Evolutionary conservation across 2,113 vertebrate genomes (phyloP).

Genomic region (Henicopernis longicauda): DNA sequence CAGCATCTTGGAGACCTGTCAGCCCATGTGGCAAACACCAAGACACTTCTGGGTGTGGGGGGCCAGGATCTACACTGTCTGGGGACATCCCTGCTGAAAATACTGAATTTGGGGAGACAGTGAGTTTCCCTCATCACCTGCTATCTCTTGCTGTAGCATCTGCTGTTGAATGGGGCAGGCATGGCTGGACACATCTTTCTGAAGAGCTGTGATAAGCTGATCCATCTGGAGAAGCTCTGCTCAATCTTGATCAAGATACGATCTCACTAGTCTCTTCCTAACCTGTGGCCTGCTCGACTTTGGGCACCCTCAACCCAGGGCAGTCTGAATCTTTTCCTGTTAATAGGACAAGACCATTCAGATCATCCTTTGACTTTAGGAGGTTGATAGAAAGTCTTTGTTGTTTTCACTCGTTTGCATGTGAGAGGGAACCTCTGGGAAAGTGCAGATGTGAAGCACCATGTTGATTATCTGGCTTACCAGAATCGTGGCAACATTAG

Average conservation of each 20-base stretch:
- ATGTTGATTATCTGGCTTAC: not conserved
- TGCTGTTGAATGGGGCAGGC: not conserved
- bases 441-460: not conserved
- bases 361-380: not conserved
- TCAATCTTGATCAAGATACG: not conserved
- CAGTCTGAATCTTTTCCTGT: not conserved
- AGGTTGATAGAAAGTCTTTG: not conserved
- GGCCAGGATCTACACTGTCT: not conserved
- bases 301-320: not conserved
- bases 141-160: not conserved
- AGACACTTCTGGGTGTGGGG: not conserved
- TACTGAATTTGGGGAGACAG: not conserved
- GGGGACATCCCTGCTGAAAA: not conserved
- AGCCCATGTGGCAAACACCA: not conserved
- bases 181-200: not conserved
- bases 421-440: not conserved
- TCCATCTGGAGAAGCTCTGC: not conserved
- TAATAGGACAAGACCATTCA: not conserved
- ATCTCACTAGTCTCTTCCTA: not conserved
- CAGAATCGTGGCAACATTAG: not conserved
- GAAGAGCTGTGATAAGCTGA: not conserved
- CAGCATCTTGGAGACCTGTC: not conserved
- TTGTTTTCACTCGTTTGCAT: not conserved
- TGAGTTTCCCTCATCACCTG: not conserved
- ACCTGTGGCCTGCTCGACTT: not conserved